These are phyloP conservation scores for Lepeophtheirus nordmannii DNA, from an alignment of 2,888 invertebrate genomes.

Conservation along the genomic window DNA sequence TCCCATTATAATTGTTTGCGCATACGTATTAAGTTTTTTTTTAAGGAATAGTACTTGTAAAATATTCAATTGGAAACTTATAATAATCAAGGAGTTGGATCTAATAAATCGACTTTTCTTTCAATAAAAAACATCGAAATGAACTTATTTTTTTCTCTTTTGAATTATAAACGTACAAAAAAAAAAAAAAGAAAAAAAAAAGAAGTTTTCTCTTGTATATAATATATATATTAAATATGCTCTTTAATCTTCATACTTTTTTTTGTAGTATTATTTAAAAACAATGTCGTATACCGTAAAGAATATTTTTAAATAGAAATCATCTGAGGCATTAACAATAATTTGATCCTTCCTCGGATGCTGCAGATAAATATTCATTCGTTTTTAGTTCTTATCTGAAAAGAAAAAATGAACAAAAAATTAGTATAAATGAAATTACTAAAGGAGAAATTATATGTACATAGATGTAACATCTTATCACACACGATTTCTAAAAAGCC, in stretches of 20 bases:
- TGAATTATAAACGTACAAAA: neutral
- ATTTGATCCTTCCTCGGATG: neutral
- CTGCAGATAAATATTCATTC: neutral
- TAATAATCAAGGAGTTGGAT: too few species aligned
- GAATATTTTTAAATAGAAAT: neutral
- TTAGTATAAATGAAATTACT: too few species aligned
- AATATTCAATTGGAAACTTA: too few species aligned
- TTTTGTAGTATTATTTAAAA: slow-evolving; percentile 1
- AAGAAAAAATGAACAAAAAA: neutral
- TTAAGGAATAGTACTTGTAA: too few species aligned
- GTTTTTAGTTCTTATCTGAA: slow-evolving; percentile 3
- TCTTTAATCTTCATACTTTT: slow-evolving; percentile 3
- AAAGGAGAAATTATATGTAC: too few species aligned
- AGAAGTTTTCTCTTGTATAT: neutral
- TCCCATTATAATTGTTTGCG: too few species aligned
- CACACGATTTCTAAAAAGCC: too few species aligned
- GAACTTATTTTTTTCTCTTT: neutral
- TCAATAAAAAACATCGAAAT: too few species aligned
- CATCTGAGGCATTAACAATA: too few species aligned
- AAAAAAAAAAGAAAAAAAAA: neutral
- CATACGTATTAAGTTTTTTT: too few species aligned
- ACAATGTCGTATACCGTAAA: slow-evolving; percentile 3
- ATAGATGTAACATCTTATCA: too few species aligned
- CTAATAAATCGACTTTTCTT: too few species aligned
- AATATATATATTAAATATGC: slow-evolving; percentile 5